Evolutionary conservation across 2,888 invertebrate species (phyloP).

Genomic region (Carpatolechia fugitivella): DNA sequence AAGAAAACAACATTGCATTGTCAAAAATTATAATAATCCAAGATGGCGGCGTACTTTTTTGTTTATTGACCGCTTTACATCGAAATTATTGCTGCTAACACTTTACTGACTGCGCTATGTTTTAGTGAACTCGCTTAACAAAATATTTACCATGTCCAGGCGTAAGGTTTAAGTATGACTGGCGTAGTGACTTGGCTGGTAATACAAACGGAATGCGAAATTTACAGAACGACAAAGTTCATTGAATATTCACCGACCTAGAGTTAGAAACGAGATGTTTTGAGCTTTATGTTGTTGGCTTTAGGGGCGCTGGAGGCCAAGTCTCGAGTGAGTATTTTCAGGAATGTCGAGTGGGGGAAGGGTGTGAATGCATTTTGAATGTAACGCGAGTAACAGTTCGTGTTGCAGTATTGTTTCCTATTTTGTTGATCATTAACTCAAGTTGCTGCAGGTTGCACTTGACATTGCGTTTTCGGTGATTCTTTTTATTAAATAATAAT

Average conservation of each 20-base stretch:
- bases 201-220: slow-evolving; percentile 32
- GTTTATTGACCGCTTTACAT: too few species aligned
- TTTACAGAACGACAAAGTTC: slow-evolving; percentile 25
- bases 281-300: neutral
- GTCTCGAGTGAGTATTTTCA: neutral
- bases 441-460: too few species aligned
- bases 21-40: too few species aligned
- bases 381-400: slow-evolving; percentile 6
- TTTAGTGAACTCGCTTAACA: too few species aligned
- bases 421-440: neutral
- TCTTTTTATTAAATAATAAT: too few species aligned
- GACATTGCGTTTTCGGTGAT: too few species aligned
- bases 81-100: too few species aligned
- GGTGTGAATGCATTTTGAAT: slow-evolving; percentile 10
- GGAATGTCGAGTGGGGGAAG: neutral
- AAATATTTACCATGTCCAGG: neutral
- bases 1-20: too few species aligned
- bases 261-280: neutral
- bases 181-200: slow-evolving; percentile 9
- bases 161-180: slow-evolving; percentile 5
- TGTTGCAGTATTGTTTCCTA: slow-evolving; percentile 9
- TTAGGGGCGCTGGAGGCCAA: neutral
- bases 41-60: too few species aligned
- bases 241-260: slow-evolving; percentile 21
- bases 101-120: too few species aligned